A percentile compares a stretch with the other conserved stretches of the same genome.
phyloP scores from a whole-genome alignment of 1,140 invertebrate genomes.

The Zaprionus africanus region DNA sequence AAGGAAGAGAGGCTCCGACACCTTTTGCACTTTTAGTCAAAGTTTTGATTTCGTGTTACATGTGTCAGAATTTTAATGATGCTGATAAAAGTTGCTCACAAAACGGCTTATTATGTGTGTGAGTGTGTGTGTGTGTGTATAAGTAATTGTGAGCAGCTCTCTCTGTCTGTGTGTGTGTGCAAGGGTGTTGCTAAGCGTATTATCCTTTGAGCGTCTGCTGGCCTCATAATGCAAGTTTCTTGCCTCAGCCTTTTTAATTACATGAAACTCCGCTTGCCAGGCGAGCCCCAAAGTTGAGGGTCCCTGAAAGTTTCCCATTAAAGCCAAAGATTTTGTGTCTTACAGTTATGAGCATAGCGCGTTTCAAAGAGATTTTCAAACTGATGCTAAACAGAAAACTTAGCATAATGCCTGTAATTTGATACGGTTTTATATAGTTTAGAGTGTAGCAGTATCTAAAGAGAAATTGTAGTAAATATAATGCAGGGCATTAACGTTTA shows the following conservation, averaged over 20 bases:
- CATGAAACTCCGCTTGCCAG: constrained; percentile 24
- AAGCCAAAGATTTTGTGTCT: constrained; percentile 1
- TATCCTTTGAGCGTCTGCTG: constrained; percentile 67
- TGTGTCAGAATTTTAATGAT: constrained; percentile 83
- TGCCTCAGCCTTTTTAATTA: constrained; percentile 59
- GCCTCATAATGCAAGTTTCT: constrained; percentile 43
- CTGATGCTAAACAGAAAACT: constrained; percentile 1
- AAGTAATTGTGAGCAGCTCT: not conserved
- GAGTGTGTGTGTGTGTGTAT: constrained; percentile 36
- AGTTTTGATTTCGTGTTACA: constrained; percentile 83
- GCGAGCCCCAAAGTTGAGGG: constrained; percentile 33
- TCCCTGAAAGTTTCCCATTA: constrained; percentile 2
- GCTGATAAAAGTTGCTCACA: constrained; percentile 77
- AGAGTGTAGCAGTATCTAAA: not conserved
- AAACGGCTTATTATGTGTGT: constrained; percentile 79
- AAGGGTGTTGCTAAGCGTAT: constrained; percentile 46
- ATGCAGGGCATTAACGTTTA: not conserved
- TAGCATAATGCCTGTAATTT: constrained; percentile 1
- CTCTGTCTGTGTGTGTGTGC: constrained; percentile 22
- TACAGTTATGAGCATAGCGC: not conserved
- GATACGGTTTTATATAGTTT: not conserved
- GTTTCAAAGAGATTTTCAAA: not conserved
- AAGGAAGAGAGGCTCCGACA: constrained; percentile 52
- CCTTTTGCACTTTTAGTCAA: constrained; percentile 82
- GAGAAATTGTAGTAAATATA: not conserved